Evolutionary conservation across 92 coral and sea anemone species (phyloP).

Genomic region (Ricordea florida): DNA sequence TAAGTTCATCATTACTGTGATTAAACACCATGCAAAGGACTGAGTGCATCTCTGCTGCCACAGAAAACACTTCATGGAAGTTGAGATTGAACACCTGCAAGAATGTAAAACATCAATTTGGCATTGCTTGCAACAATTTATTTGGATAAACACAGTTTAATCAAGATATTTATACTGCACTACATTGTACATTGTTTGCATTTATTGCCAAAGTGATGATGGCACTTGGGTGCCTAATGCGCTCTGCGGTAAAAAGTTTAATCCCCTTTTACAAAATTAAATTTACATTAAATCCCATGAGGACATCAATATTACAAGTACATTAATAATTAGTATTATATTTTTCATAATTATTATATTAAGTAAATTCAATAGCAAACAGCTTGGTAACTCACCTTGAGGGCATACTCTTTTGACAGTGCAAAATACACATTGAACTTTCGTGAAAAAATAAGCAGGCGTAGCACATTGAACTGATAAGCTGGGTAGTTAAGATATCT

Average conservation of each 20-base stretch:
- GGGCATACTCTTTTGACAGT: slow-evolving; percentile 91
- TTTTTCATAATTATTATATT: neutral
- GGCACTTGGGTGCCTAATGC: too few relatives aligned
- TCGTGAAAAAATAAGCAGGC: slow-evolving; percentile 84
- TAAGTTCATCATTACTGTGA: slow-evolving; percentile 82
- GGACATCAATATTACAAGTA: too few relatives aligned
- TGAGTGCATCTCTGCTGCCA: slow-evolving; percentile 97
- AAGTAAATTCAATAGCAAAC: neutral
- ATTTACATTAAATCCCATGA: too few relatives aligned
- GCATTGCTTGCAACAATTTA: neutral
- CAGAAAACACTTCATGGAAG: slow-evolving; percentile 95
- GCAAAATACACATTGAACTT: slow-evolving; percentile 97
- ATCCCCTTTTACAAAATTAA: too few relatives aligned
- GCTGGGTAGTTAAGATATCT: slow-evolving; percentile 94
- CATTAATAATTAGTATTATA: too few relatives aligned
- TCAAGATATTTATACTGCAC: too few relatives aligned
- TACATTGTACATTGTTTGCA: too few relatives aligned
- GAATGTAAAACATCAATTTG: neutral
- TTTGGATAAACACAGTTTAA: neutral
- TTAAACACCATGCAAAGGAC: slow-evolving; percentile 96
- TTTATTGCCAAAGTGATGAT: too few relatives aligned
- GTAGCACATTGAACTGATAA: slow-evolving; percentile 91
- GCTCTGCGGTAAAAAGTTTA: too few relatives aligned
- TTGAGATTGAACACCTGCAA: slow-evolving; percentile 91
- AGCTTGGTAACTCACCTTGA: slow-evolving; percentile 54